Percentiles rank a stretch among this genome's conserved stretches.
These are phyloP conservation scores for Drosophila bipectinata DNA, from an alignment of 1,140 invertebrate species.

Conservation along the genomic window DNA sequence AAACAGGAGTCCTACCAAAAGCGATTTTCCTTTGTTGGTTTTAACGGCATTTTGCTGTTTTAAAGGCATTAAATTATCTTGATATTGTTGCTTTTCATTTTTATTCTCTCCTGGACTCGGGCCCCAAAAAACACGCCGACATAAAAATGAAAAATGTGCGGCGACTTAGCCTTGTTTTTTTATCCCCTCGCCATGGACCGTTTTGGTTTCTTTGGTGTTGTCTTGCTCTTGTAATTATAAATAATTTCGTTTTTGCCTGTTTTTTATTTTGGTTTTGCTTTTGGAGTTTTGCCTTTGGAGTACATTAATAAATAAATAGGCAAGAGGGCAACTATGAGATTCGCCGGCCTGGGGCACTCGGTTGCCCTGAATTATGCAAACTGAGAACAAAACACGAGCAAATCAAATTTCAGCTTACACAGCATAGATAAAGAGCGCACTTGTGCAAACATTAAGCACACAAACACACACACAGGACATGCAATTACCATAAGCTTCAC, in stretches of 20 bases:
- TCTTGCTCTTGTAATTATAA: slow-evolving; percentile 64
- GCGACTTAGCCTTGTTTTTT: slow-evolving; percentile 43
- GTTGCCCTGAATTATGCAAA: slow-evolving; percentile 55
- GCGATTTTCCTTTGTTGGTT: slow-evolving; percentile 51
- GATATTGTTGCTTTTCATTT: slow-evolving; percentile 26
- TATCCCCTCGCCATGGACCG: not conserved
- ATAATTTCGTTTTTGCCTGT: slow-evolving; percentile 54
- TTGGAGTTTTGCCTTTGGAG: slow-evolving; percentile 27
- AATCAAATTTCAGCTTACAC: slow-evolving; percentile 58
- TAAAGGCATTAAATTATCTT: slow-evolving; percentile 78
- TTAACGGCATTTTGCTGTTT: slow-evolving; percentile 80
- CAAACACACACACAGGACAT: slow-evolving; percentile 11
- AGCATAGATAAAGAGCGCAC: slow-evolving; percentile 26
- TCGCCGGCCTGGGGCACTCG: slow-evolving; percentile 14
- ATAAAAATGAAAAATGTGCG: slow-evolving; percentile 78
- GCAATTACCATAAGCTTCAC: slow-evolving; percentile 65
- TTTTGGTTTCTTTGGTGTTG: slow-evolving; percentile 2
- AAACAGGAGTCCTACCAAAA: slow-evolving; percentile 33
- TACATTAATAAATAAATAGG: slow-evolving; percentile 74
- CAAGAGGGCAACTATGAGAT: slow-evolving; percentile 46
- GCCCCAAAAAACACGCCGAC: slow-evolving; percentile 11
- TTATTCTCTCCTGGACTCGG: slow-evolving; percentile 4
- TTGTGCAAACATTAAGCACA: slow-evolving; percentile 59
- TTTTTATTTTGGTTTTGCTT: slow-evolving; percentile 11
- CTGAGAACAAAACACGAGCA: slow-evolving; percentile 28